Percentiles rank a stretch among this genome's conserved stretches.
These are phyloP conservation scores for Acanthaster planci DNA, from an alignment of 35 echinoderm and acorn worm genomes.

Conservation along the genomic window DNA sequence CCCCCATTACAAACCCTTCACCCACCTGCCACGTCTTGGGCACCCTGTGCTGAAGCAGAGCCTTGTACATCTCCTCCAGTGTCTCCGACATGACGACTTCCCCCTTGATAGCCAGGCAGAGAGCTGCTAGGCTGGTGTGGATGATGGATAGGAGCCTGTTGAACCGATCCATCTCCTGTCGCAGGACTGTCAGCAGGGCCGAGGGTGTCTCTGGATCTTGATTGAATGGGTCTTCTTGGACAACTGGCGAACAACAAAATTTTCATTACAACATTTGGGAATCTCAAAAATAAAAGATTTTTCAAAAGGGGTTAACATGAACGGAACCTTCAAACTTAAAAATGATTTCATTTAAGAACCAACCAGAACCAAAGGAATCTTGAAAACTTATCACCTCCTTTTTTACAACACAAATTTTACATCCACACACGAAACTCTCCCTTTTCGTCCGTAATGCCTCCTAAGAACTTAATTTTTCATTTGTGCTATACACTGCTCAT, in stretches of 20 bases:
- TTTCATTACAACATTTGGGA: too few relatives aligned
- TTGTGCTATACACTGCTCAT: too few relatives aligned
- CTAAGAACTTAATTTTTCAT: too few relatives aligned
- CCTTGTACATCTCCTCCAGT: slow-evolving; percentile 98
- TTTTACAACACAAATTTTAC: too few relatives aligned
- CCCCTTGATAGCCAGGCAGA: slow-evolving; percentile 85
- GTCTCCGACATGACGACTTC: slow-evolving; percentile 98
- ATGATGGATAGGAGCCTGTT: slow-evolving; percentile 81
- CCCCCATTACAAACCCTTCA: background rate
- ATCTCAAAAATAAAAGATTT: too few relatives aligned
- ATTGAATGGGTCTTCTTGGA: slow-evolving; percentile 10
- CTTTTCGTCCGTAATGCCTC: too few relatives aligned
- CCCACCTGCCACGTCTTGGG: slow-evolving; percentile 91
- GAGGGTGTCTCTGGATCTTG: slow-evolving; percentile 56
- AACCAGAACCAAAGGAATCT: too few relatives aligned
- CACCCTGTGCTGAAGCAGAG: slow-evolving; percentile 82
- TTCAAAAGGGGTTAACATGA: too few relatives aligned
- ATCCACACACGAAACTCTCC: too few relatives aligned
- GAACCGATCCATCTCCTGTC: slow-evolving; percentile 92
- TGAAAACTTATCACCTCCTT: too few relatives aligned
- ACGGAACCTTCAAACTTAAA: too few relatives aligned
- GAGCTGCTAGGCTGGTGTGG: slow-evolving; percentile 64
- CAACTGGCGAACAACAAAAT: background rate
- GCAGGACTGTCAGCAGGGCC: slow-evolving; percentile 79
- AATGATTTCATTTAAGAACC: too few relatives aligned